Base-by-base conservation (phyloP, 2,888 invertebrate species). In the Drosophila ezoana region DNA sequence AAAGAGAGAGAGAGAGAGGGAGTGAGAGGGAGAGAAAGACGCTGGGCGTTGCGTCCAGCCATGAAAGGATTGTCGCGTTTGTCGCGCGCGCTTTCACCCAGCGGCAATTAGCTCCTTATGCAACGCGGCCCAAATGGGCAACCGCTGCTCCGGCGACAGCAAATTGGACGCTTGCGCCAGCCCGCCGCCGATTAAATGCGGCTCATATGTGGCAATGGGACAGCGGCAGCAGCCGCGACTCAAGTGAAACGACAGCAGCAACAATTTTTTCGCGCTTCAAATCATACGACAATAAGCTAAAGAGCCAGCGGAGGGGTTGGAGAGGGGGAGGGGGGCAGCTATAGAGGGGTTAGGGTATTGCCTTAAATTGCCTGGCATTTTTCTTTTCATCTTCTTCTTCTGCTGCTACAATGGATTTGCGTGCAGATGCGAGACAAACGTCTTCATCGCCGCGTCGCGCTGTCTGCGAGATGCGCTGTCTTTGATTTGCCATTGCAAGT, bases 121-220 rank as follows among this genome's bases (percentile, higher is more conserved):
- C 83, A 78, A 76, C 44, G 16, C 18, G 33, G 53, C 53, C 16
- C 20, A 62, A 52, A 18, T 14, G 62, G 28, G 48, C 63, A 40
- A 62, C 44, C 14, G 49, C 14, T 14, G 37, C 49, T 37, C 16
- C 9, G 28, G 28, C 28, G 28, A 28, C 28, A 28, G 65, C 58
- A 72, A 71, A 71, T 72, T 71, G 66, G 45, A 20, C 32, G 61
- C 69, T 67, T 60, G 52, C 48, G 44, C 28, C 28, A 28, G 28
- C 28, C 28, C 8, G 28, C 8, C 28, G 28, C 28, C 28, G 28
- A 53, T 56, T 76, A 71, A 71, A 58, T 61, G 72, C 37, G 44
- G n/a, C 49, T 53, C 54, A 79, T 81, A 64, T 80, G 81, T 80
- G 85, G 80, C 85, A 80, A 81, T 78, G 79, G 68, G 76, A 10